These are phyloP conservation scores for Crotophaga sulcirostris DNA, from an alignment of 2,113 vertebrate genomes.

Conservation along the genomic window DNA sequence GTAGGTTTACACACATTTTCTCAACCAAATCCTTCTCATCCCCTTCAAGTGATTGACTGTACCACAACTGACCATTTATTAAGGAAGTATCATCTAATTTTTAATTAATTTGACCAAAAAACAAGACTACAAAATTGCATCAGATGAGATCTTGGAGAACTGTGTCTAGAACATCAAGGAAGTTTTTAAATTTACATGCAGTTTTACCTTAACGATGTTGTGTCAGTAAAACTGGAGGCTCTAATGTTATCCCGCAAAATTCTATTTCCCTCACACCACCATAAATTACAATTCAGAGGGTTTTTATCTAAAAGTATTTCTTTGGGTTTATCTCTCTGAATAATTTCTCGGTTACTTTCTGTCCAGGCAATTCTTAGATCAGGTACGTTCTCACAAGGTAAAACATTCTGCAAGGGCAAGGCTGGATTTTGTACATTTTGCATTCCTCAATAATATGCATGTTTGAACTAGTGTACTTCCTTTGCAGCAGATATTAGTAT, in stretches of 20 bases:
- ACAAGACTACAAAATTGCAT: neutral
- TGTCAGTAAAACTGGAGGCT: neutral
- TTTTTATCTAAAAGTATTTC: neutral
- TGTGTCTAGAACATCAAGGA: neutral
- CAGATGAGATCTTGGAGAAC: neutral
- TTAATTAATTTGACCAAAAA: neutral
- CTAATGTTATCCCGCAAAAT: neutral
- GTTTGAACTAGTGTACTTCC: neutral
- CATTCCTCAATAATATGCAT: neutral
- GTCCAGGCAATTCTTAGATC: neutral
- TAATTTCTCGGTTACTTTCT: neutral
- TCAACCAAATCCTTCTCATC: neutral
- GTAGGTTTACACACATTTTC: neutral
- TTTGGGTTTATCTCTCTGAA: neutral
- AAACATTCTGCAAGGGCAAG: neutral
- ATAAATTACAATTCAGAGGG: neutral
- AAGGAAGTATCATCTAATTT: neutral
- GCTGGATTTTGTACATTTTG: neutral
- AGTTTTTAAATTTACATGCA: rapidly evolving
- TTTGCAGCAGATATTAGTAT: neutral
- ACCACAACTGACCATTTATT: neutral
- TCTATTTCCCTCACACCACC: neutral
- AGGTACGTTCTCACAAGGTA: neutral
- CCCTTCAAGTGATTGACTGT: neutral
- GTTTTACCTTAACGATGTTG: neutral